Base-by-base conservation (phyloP, 1,140 invertebrate species). In the Drosophila bocki region DNA sequence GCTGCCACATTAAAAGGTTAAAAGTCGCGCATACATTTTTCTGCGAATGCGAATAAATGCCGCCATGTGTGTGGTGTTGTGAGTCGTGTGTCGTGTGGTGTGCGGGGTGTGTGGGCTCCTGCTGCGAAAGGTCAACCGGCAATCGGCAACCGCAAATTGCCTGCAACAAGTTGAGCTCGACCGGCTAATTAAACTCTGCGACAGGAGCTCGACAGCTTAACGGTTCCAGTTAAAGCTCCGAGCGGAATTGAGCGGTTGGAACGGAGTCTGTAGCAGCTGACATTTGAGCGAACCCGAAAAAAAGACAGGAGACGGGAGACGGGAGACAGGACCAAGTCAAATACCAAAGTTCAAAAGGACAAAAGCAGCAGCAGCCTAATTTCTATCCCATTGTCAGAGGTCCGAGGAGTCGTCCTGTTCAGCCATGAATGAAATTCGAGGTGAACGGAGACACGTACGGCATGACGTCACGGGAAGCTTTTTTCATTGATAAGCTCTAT, bases 401-500 rank as follows among this genome's bases (percentile, higher is more conserved):
- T n/a, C n/a, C 15, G 22, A 39, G 19, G n/a, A n/a, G 51, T 70
- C 19, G 33, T 67, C 7, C 19, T 22, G 53, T 53, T 44, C 44
- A 62, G 53, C 48, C 44, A 62, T 79, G 75, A 86, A 82, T 87
- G 82, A 65, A 64, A 42, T 45, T 44, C 35, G 42, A 62, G 33
- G 11, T 29, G 22, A 45, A 19, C 26, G 13, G 13, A 9, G n/a
- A 17, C 26, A 42, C 45, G 48, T 67, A 48, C 15, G 6, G 11
- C 35, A 19, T 62, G 59, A 76, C 82, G 75, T 71, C 68, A 87
- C 56, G 32, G 12, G 19, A 32, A 88, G 84, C 84, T 87, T 88
- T 81, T 79, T 90, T 81, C 80, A 87, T 87, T 87, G 72, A 84
- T 78, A 63, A 58, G 59, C 41, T 68, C 47, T 12, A 68, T 71